Conservation (phyloP, 2,888 invertebrate species). For the Lepidocyrtoides sp. region DNA sequence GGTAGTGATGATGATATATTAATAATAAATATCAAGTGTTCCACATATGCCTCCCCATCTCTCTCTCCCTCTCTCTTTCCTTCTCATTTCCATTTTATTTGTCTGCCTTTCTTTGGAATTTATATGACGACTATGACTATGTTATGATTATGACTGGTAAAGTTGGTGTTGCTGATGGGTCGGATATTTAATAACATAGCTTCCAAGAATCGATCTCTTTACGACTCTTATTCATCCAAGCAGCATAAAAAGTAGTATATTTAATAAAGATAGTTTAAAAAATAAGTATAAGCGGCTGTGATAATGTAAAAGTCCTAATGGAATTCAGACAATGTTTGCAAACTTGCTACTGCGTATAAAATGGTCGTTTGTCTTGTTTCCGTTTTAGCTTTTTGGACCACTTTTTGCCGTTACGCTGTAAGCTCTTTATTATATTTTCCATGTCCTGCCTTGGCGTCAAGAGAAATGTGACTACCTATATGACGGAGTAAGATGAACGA, state of each 20-base stretch:
- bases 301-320: too few species aligned
- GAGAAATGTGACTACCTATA: too few species aligned
- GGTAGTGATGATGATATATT: constrained; percentile 25
- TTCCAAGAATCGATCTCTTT: background rate
- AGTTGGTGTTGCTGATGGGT: background rate
- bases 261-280: too few species aligned
- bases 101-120: constrained; percentile 49
- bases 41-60: background rate
- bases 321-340: too few species aligned
- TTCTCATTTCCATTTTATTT: constrained; percentile 77
- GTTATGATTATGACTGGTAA: background rate
- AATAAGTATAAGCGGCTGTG: background rate
- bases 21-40: constrained; percentile 54
- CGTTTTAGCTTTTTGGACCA: constrained; percentile 19
- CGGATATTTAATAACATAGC: background rate
- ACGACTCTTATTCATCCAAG: background rate
- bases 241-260: background rate
- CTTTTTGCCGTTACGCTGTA: background rate
- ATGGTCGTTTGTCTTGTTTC: constrained; percentile 19
- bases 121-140: background rate
- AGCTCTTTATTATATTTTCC: background rate
- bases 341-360: constrained; percentile 37
- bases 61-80: too few species aligned
- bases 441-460: too few species aligned
- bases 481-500: too few species aligned